Percentiles rank a stretch among this genome's conserved stretches.
These are phyloP conservation scores for Mungos mungo DNA, from an alignment of 2,113 vertebrate genomes.

Conservation along the genomic window DNA sequence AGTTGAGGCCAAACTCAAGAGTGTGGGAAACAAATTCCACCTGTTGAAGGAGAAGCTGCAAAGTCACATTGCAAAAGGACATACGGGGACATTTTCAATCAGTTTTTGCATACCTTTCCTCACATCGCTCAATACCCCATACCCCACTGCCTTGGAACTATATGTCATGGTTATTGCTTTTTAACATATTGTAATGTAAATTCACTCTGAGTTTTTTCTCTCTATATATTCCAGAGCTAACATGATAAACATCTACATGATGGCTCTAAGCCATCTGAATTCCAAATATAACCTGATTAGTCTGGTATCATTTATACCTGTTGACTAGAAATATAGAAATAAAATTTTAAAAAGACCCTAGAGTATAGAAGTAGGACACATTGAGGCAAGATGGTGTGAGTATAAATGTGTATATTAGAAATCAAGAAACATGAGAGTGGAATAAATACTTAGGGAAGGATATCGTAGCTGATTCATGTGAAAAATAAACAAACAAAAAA, in stretches of 20 bases:
- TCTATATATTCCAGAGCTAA: neutral
- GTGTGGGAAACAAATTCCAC: neutral
- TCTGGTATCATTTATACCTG: neutral
- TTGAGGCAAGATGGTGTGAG: neutral
- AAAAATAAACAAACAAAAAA: neutral
- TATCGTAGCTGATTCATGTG: neutral
- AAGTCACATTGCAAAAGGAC: neutral
- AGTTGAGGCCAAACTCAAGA: neutral
- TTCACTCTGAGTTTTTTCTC: neutral
- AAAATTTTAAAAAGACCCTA: neutral
- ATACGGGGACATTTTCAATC: neutral
- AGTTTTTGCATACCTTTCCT: neutral
- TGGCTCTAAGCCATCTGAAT: neutral
- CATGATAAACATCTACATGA: neutral
- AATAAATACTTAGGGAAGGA: neutral
- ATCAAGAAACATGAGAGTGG: neutral
- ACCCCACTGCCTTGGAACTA: neutral
- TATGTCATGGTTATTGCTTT: neutral
- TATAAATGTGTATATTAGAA: neutral
- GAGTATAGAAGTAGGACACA: neutral
- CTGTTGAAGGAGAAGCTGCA: neutral
- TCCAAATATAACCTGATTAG: neutral
- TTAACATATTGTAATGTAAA: neutral
- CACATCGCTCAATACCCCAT: neutral
- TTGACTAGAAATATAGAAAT: neutral